A percentile compares a stretch with the other conserved stretches of the same genome.
Conservation (phyloP, 37 sponge, comb jelly and placozoan species). For the Spongilla lacustris region DNA sequence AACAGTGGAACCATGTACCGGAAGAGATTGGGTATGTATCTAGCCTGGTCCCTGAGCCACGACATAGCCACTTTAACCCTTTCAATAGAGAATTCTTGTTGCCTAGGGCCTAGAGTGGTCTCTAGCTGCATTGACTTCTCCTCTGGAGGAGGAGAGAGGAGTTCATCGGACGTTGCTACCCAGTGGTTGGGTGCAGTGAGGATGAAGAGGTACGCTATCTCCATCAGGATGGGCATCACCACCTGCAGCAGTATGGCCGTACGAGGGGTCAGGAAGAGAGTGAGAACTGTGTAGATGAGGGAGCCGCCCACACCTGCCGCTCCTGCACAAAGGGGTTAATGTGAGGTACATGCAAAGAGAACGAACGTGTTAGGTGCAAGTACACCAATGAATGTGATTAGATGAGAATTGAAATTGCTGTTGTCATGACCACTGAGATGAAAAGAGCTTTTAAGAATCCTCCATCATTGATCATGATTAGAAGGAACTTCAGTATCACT, state of each 20-base stretch:
- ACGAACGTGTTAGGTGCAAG: too few relatives aligned
- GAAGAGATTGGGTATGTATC: conserved; percentile 50
- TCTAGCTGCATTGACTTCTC: not conserved
- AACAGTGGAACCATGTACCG: conserved; percentile 91
- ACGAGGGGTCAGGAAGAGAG: conserved; percentile 17
- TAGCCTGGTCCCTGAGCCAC: conserved; percentile 12
- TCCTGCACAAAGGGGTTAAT: conserved; percentile 15
- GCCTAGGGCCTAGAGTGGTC: not conserved
- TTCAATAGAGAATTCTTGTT: not conserved
- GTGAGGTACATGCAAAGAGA: too few relatives aligned
- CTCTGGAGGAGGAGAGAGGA: not conserved
- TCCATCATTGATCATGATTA: too few relatives aligned
- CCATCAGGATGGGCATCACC: conserved; percentile 32
- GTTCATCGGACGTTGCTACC: not conserved
- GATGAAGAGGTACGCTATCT: conserved; percentile 25
- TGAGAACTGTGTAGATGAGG: conserved; percentile 54
- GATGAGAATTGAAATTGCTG: too few relatives aligned
- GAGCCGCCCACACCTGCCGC: conserved; percentile 72
- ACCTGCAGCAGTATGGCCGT: conserved; percentile 49
- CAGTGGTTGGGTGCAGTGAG: conserved; percentile 13
- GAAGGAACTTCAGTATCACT: too few relatives aligned
- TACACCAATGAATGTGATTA: too few relatives aligned
- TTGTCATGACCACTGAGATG: too few relatives aligned
- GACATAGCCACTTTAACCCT: not conserved
- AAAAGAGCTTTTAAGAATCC: too few relatives aligned